A percentile compares a stretch with the other conserved stretches of the same genome.
Evolutionary conservation across 2,797 vertebrate genomes (phyloP).

Genomic region (Intellagama lesueurii): DNA sequence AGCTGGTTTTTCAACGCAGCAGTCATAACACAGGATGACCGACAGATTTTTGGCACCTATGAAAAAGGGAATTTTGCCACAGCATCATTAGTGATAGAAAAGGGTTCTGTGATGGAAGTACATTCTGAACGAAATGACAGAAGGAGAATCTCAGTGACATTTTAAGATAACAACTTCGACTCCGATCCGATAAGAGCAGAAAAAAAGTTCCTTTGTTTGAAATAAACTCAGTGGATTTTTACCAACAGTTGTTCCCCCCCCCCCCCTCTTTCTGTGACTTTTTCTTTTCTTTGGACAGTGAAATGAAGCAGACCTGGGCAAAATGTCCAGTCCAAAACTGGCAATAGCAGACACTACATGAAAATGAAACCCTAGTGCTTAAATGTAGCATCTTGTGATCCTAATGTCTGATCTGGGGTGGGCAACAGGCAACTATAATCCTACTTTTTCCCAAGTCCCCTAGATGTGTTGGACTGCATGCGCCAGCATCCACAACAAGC

Average conservation of each 20-base stretch:
- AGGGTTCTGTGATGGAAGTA: constrained; percentile 2
- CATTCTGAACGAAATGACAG: constrained; percentile 1
- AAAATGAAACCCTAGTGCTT: neutral
- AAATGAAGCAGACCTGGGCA: neutral
- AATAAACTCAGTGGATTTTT: neutral
- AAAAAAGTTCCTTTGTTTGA: neutral
- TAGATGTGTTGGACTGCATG: neutral
- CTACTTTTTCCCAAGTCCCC: neutral
- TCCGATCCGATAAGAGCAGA: neutral
- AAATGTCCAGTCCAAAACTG: neutral
- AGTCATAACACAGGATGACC: neutral
- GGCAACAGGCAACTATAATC: neutral
- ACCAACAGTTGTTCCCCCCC: neutral
- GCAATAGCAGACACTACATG: neutral
- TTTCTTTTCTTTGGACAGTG: neutral
- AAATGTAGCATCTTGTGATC: neutral
- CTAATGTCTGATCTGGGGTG: neutral
- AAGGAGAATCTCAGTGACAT: neutral
- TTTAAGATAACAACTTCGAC: neutral
- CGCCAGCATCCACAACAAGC: no score
- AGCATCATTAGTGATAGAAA: neutral
- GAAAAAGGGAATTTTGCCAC: neutral
- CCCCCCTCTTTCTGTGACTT: neutral
- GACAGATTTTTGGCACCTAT: constrained; percentile 11
- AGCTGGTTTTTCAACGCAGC: neutral